A percentile compares a stretch with the other conserved stretches of the same genome.
These are phyloP conservation scores for Heteromormyrus szaboi DNA, from an alignment of 2,797 vertebrate species.

Conservation along the genomic window DNA sequence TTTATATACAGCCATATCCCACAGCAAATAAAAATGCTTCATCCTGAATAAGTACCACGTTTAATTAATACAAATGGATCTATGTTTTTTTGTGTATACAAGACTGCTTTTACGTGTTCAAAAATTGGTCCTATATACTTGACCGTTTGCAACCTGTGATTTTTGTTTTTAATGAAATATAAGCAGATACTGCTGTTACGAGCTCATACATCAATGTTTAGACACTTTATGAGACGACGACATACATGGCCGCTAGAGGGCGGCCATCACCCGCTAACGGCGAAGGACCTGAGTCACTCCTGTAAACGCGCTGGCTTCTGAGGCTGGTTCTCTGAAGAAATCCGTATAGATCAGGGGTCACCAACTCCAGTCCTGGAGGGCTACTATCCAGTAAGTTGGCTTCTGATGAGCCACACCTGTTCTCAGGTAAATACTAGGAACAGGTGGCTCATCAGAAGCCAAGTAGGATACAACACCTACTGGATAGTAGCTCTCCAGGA, in stretches of 20 bases:
- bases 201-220: neutral
- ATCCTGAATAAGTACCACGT: neutral
- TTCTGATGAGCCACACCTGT: no score
- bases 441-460: no score
- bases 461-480: no score
- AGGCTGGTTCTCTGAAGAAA: conserved; percentile 6
- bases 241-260: neutral
- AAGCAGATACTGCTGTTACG: neutral
- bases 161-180: neutral
- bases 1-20: neutral
- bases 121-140: conserved; percentile 22
- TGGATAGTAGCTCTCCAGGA: no score
- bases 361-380: no score
- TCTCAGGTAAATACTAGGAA: no score
- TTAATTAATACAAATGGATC: neutral
- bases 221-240: neutral
- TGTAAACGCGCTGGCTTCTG: neutral
- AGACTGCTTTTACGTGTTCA: neutral
- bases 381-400: no score
- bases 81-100: neutral
- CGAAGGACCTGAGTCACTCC: neutral
- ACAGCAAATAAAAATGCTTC: neutral
- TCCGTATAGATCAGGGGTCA: neutral
- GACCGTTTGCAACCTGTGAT: conserved; percentile 31
- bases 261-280: neutral